Conservation (phyloP, 2,888 invertebrate species). For the Cheilosia pagana region DNA sequence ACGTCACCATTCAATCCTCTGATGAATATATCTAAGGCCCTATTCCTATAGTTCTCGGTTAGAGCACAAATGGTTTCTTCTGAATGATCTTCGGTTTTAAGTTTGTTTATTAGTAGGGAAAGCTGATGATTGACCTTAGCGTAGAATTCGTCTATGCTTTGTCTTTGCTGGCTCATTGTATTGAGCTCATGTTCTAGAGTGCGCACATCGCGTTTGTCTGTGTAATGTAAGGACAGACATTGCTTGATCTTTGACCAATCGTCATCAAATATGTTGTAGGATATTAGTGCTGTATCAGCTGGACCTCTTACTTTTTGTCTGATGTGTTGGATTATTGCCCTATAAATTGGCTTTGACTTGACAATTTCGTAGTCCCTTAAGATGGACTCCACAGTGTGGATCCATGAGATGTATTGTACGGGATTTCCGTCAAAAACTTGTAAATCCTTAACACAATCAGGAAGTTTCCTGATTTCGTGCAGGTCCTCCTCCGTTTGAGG, state of each 20-base stretch:
- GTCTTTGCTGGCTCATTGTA: no score
- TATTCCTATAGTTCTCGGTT: constrained; percentile 70
- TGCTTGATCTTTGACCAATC: no score
- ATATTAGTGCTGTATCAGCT: no score
- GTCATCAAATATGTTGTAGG: no score
- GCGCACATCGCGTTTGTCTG: no score
- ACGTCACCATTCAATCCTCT: constrained; percentile 47
- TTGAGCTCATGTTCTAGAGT: no score
- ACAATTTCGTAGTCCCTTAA: not conserved
- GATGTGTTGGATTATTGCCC: not conserved
- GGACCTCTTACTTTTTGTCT: not conserved
- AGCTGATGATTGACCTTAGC: no score
- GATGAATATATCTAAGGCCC: constrained; percentile 75
- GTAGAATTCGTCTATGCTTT: no score
- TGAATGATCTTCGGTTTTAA: constrained; percentile 13
- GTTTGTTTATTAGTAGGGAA: no score
- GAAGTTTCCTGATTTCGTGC: constrained; percentile 25
- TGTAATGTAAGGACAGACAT: no score
- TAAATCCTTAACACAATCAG: constrained; percentile 56
- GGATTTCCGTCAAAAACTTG: not conserved
- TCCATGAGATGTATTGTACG: not conserved
- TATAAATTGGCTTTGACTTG: not conserved
- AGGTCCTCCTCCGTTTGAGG: not conserved
- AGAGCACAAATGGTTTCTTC: constrained; percentile 62
- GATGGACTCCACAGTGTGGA: not conserved